These are phyloP conservation scores for Turritopsis rubra DNA, from an alignment of 30 jellyfish, hydroid and myxozoan species.

Conservation along the genomic window DNA sequence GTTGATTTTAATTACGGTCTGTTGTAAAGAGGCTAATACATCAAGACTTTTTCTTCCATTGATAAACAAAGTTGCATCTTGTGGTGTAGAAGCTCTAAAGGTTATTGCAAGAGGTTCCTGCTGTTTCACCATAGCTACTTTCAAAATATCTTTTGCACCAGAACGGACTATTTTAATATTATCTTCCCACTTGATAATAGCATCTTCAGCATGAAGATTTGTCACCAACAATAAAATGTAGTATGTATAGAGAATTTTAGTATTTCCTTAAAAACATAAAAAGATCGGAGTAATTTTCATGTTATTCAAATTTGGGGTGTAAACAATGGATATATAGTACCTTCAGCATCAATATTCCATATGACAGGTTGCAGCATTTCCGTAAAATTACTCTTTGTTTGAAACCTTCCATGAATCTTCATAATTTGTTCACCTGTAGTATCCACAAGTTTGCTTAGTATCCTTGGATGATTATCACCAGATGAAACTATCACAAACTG, in stretches of 20 bases:
- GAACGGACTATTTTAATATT: background rate
- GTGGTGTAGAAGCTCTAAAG: background rate
- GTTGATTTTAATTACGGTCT: background rate
- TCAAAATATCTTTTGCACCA: background rate
- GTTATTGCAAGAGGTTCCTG: background rate
- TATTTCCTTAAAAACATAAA: background rate
- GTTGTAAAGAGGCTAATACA: background rate
- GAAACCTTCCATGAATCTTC: background rate
- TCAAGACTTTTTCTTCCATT: background rate
- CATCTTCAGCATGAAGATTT: background rate
- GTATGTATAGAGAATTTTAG: background rate
- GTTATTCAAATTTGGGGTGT: no score
- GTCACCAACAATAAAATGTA: conserved; percentile 3
- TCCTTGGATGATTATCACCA: conserved; percentile 2
- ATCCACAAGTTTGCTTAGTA: background rate
- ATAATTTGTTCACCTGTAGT: background rate
- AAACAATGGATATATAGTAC: background rate
- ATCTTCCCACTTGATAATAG: background rate
- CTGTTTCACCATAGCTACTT: background rate
- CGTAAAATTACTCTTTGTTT: background rate
- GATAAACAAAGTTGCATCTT: background rate
- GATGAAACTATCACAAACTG: background rate
- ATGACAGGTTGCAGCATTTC: background rate
- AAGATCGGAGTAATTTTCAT: no score
- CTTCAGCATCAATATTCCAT: background rate